Base-by-base conservation (phyloP, 2,113 vertebrate species). In the Epinephelus lanceolatus region DNA sequence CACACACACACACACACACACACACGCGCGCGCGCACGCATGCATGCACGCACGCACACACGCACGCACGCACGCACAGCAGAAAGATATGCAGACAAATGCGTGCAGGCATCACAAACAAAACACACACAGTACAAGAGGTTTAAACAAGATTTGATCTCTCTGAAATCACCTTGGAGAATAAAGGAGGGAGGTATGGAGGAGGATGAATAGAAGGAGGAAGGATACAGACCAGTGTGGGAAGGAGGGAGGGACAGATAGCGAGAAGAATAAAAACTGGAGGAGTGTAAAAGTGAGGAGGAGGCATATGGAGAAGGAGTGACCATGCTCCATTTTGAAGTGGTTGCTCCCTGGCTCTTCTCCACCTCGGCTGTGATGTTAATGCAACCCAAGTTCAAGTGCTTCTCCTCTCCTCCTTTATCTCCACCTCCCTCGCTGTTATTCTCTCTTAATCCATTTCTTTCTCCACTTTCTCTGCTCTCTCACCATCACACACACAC, bases 301-400 rank as follows among this genome's bases (percentile, higher is more conserved):
- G 21, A 27, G 23, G 33, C 49, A 56, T 55, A 42, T 49, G 6
- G 27, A 78, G 49, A 76, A 51, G 70, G 40, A 33, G 55, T 57
- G 68, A 82, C 78, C 73, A 65, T 77, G 77, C 84, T 92, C 86
- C 86, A 88, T 91, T 90, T 87, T 92, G 77, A 90, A 84, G 77
- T 76, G 69, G 37, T 53, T 86, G 83, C 85, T 89, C 75, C 55
- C 67, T 80, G 69, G 51, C 78, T 84, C 61, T 60, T 74, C 76
- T 82, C 55, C 79, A 83, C 79, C 84, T 88, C 66, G 7, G 62
- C 78, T 74, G 70, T 53, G 73, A 85, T 86, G 70, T 81, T 78
- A 91, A 87, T 71, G 71, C 60, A 76, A 63, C 77, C 49, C 66
- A 89, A 91, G 90, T 91, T 94, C 87, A 92, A 93, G 88, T 91